Evolutionary conservation across 2,797 vertebrate genomes (phyloP).

Genomic region (Rhabdomys pumilio): DNA sequence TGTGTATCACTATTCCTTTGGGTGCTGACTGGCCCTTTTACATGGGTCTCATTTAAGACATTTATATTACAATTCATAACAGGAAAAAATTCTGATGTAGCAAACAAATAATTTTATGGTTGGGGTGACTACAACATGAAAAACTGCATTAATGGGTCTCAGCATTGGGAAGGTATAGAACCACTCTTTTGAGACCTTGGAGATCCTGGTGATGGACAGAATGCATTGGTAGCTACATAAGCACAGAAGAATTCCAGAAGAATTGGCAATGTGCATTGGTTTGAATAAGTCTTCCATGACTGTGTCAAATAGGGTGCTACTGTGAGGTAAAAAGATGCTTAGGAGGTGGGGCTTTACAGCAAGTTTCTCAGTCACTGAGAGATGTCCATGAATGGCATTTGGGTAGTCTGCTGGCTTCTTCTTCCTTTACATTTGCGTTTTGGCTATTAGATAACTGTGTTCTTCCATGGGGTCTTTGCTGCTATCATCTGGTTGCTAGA

Average conservation of each 20-base stretch:
- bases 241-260: neutral
- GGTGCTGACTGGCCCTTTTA: too few relatives aligned
- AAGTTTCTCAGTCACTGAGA: neutral
- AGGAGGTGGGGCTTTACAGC: neutral
- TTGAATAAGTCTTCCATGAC: neutral
- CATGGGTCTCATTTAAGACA: too few relatives aligned
- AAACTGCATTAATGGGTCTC: neutral
- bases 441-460: neutral
- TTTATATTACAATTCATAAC: too few relatives aligned
- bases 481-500: neutral
- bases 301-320: neutral
- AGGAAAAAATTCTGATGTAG: too few relatives aligned
- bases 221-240: neutral
- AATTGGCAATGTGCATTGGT: fast-evolving
- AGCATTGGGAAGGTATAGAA: neutral
- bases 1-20: neutral
- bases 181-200: neutral
- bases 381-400: neutral
- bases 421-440: neutral
- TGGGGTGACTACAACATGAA: neutral
- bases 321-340: neutral
- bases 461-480: neutral
- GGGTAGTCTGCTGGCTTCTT: neutral
- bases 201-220: neutral
- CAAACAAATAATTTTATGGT: neutral